phyloP scores from a whole-genome alignment of 2,888 invertebrate species.

The Xylophagus ater region DNA sequence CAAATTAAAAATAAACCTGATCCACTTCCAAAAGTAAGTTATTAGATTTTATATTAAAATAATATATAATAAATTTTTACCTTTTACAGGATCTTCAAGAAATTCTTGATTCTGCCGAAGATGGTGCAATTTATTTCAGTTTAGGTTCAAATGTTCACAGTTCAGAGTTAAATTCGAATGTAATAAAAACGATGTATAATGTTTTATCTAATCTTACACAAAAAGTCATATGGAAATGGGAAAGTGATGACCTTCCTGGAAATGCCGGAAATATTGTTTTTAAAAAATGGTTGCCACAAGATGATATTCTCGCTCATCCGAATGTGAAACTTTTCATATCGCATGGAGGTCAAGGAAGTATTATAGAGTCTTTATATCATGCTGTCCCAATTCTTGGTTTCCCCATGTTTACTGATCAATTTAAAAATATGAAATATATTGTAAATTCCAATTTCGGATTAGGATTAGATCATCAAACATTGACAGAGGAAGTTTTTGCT shows the following conservation, averaged over 20 bases:
- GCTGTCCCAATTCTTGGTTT: no score
- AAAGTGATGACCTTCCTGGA: slow-evolving; percentile 21
- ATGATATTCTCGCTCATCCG: no score
- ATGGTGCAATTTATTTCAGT: slow-evolving; percentile 38
- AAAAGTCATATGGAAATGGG: slow-evolving; percentile 31
- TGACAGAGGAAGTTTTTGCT: no score
- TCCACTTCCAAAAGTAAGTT: slow-evolving; percentile 15
- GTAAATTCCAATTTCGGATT: no score
- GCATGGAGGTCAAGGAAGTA: no score
- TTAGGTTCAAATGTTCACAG: slow-evolving; percentile 38
- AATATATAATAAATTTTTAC: background rate
- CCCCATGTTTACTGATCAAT: no score
- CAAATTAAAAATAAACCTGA: slow-evolving; percentile 31
- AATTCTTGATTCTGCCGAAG: slow-evolving; percentile 19
- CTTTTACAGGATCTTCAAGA: slow-evolving; percentile 2
- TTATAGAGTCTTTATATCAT: no score
- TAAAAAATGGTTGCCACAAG: no score
- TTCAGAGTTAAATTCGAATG: slow-evolving; percentile 18
- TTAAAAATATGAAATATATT: no score
- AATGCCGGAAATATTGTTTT: slow-evolving; percentile 30
- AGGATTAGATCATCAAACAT: no score
- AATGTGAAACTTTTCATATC: no score
- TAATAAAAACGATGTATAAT: no score
- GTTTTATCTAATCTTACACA: slow-evolving; percentile 24
- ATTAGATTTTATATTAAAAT: background rate